Evolutionary conservation across 2,888 invertebrate species (phyloP).

Genomic region (Eupithecia abbreviata): DNA sequence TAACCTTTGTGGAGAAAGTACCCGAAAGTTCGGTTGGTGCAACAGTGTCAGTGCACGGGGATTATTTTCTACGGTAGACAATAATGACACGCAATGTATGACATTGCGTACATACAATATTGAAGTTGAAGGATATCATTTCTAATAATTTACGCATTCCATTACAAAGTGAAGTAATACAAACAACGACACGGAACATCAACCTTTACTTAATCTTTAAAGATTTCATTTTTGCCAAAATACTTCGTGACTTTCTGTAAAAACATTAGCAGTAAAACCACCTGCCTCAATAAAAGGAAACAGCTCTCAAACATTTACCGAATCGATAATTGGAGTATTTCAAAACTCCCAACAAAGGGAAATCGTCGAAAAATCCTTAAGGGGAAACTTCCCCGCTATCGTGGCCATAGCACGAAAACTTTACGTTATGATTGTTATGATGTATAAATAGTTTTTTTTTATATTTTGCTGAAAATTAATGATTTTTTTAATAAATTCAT

Average conservation of each 20-base stretch:
- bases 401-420: conserved; percentile 19
- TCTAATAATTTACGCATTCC: too few species aligned
- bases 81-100: too few species aligned
- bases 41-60: neutral
- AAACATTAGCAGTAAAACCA: conserved; percentile 5
- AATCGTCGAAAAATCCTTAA: conserved; percentile 38
- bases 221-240: neutral
- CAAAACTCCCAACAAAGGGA: conserved; percentile 41
- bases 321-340: conserved; percentile 44
- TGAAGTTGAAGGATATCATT: too few species aligned
- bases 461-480: neutral
- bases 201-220: neutral
- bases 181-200: neutral
- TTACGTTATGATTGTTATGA: neutral
- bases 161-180: too few species aligned
- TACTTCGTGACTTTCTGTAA: neutral
- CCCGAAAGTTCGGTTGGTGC: neutral
- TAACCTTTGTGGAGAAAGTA: conserved; percentile 15
- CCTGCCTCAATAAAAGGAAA: conserved; percentile 25
- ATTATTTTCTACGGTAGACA: too few species aligned
- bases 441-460: neutral
- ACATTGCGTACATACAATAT: too few species aligned
- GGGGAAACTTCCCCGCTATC: conserved; percentile 25
- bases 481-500: too few species aligned
- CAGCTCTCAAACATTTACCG: conserved; percentile 36